These are phyloP conservation scores for Baryphthengus martii DNA, from an alignment of 2,113 vertebrate genomes.

Conservation along the genomic window DNA sequence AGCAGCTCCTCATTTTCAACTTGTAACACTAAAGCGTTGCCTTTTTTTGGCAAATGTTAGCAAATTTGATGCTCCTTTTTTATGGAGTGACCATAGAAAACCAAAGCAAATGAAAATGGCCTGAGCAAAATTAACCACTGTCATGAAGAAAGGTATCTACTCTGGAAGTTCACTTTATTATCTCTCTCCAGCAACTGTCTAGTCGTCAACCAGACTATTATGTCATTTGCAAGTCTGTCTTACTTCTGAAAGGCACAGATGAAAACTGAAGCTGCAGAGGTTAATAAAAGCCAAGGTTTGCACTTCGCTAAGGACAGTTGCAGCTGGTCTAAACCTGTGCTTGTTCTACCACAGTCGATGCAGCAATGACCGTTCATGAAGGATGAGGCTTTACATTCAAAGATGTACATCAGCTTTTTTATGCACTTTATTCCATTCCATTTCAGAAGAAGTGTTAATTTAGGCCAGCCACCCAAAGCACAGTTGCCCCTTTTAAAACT, in stretches of 20 bases:
- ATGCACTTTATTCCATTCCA: background rate
- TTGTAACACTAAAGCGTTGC: background rate
- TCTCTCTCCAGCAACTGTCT: background rate
- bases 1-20: background rate
- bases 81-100: background rate
- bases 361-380: background rate
- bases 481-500: background rate
- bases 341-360: fast-evolving
- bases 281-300: background rate
- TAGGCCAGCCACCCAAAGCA: background rate
- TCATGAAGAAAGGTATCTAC: background rate
- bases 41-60: background rate
- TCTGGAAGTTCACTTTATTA: background rate
- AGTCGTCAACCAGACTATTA: background rate
- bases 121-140: background rate
- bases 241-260: background rate
- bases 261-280: background rate
- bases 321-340: background rate
- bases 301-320: background rate
- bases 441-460: background rate
- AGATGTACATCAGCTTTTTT: background rate
- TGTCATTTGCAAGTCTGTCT: background rate
- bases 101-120: background rate
- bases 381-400: background rate
- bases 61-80: background rate